phyloP scores from a whole-genome alignment of 2,888 invertebrate genomes.

The Cryptus armator region DNA sequence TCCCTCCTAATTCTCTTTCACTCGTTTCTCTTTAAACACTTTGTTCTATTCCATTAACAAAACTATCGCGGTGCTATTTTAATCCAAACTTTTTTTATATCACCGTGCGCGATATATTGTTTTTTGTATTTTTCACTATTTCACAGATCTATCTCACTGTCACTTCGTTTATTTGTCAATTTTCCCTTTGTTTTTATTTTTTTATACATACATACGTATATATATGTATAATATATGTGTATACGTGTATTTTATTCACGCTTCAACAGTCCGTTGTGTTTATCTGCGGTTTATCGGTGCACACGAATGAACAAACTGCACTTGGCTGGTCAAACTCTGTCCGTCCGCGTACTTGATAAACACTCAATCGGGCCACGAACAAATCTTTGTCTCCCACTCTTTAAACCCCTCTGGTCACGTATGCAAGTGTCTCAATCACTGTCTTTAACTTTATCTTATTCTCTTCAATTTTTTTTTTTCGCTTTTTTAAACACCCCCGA shows the following conservation, averaged over 20 bases:
- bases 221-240: too few relatives aligned
- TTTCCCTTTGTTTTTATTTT: background rate
- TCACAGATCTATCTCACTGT: background rate
- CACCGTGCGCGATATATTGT: background rate
- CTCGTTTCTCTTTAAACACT: conserved; percentile 9
- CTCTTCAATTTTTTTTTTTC: background rate
- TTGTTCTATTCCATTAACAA: background rate
- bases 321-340: conserved; percentile 21
- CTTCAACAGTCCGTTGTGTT: conserved; percentile 18
- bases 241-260: conserved; percentile 1
- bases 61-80: background rate
- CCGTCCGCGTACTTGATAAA: conserved; percentile 22
- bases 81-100: background rate
- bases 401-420: background rate
- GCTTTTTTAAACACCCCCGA: background rate
- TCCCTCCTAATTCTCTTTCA: background rate
- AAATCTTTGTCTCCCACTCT: conserved; percentile 9
- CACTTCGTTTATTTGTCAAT: background rate
- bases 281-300: conserved; percentile 19
- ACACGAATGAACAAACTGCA: conserved; percentile 17
- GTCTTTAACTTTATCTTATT: background rate
- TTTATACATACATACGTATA: background rate
- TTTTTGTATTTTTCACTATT: background rate
- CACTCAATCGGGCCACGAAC: conserved; percentile 35
- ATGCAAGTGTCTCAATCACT: conserved; percentile 19